phyloP scores from a whole-genome alignment of 2,113 vertebrate species.

The Gallinago jamesoni region DNA sequence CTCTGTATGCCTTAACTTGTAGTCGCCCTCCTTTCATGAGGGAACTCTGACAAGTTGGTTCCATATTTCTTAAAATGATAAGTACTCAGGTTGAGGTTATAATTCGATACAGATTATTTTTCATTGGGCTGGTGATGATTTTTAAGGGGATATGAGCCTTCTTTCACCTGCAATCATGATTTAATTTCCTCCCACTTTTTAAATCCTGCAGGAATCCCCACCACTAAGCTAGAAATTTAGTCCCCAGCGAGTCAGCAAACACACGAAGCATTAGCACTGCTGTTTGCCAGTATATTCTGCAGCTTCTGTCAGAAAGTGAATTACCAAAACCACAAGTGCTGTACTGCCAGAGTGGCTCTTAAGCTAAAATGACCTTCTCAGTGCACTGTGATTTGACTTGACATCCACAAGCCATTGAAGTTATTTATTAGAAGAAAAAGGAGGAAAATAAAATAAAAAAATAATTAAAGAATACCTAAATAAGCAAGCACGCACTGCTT shows the following conservation, averaged over 20 bases:
- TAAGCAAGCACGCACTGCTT: not conserved
- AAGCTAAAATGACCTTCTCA: not conserved
- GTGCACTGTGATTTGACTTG: not conserved
- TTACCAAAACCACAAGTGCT: not conserved
- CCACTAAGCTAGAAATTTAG: not conserved
- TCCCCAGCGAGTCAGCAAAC: not conserved
- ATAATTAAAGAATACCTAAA: not conserved
- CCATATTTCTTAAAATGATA: not conserved
- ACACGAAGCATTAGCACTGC: accelerated
- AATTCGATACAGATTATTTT: not conserved
- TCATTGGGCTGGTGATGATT: not conserved
- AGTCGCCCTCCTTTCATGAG: not conserved
- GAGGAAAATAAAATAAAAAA: not conserved
- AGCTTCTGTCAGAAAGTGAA: not conserved
- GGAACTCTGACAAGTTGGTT: not conserved
- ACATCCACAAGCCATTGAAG: not conserved
- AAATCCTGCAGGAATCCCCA: not conserved
- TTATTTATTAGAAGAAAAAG: not conserved
- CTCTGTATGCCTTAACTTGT: not conserved
- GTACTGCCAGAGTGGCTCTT: not conserved
- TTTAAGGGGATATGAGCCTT: not conserved
- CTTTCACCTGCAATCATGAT: not conserved
- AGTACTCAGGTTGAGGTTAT: not conserved
- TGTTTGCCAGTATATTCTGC: not conserved
- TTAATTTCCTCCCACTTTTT: not conserved